Percentiles rank a stretch among this genome's conserved stretches.
Conservation (phyloP, 2,797 vertebrate genomes). For the Molothrus ater region DNA sequence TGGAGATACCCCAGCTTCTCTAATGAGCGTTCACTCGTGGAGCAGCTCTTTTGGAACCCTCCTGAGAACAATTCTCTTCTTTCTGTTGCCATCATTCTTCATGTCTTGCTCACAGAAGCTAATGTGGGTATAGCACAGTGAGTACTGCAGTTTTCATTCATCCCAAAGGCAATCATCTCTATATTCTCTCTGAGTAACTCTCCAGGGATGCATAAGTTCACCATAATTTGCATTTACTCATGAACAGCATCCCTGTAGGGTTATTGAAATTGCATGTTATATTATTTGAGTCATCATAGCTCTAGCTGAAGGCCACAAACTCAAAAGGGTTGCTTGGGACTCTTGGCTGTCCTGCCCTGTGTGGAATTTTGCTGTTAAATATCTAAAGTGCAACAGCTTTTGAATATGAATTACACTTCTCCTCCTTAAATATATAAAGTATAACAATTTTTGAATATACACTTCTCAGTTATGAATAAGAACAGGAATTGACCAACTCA, state of each 20-base stretch:
- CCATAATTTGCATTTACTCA: conserved; percentile 26
- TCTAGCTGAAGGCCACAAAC: conserved; percentile 29
- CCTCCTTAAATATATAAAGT: neutral
- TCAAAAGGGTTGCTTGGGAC: neutral
- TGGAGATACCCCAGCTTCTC: neutral
- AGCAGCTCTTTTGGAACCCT: neutral
- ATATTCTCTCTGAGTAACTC: conserved; percentile 8
- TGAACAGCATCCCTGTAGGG: conserved; percentile 12
- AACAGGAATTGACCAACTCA: neutral
- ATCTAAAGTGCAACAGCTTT: neutral
- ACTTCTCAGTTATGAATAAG: neutral
- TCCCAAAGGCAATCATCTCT: conserved; percentile 37
- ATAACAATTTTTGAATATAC: neutral
- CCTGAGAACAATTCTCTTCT: conserved; percentile 37
- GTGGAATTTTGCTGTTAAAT: neutral
- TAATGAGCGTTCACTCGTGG: accelerated
- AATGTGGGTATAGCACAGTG: neutral
- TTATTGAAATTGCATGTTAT: conserved; percentile 33
- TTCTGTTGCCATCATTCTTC: conserved; percentile 30
- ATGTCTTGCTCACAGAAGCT: conserved; percentile 14
- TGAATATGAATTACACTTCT: neutral
- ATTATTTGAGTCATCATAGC: conserved; percentile 28
- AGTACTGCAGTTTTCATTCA: neutral
- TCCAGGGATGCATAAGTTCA: neutral
- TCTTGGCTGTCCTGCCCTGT: neutral